Evolutionary conservation across 64 coral and sea anemone species (phyloP).

Genomic region (Montipora capricornis): DNA sequence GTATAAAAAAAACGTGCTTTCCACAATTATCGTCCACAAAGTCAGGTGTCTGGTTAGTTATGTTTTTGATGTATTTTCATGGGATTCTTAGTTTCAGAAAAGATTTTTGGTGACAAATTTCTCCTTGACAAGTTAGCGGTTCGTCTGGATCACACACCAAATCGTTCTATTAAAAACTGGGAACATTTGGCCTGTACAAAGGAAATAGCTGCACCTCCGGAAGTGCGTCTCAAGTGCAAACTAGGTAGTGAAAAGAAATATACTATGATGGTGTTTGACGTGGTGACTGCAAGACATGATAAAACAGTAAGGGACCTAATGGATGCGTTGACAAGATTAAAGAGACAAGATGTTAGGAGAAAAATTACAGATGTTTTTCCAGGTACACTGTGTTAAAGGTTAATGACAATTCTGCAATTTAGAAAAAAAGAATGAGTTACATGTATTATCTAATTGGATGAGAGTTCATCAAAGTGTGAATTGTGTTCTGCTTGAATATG

Average conservation of each 20-base stretch:
- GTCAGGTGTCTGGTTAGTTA: background rate
- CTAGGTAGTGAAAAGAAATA: background rate
- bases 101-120: background rate
- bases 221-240: background rate
- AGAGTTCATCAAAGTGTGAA: no score
- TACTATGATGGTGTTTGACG: background rate
- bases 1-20: no score
- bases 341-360: slow-evolving; percentile 1
- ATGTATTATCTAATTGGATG: no score
- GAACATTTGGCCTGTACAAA: slow-evolving; percentile 35
- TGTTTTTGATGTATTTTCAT: no score
- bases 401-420: no score
- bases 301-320: background rate
- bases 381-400: background rate
- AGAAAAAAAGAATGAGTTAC: no score
- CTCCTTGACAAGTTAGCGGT: slow-evolving; percentile 14
- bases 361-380: slow-evolving; percentile 19
- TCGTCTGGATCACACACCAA: background rate
- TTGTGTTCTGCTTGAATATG: no score
- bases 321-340: background rate
- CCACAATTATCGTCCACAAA: no score
- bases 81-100: slow-evolving; percentile 44
- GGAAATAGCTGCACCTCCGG: slow-evolving; percentile 1
- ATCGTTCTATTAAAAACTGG: background rate
- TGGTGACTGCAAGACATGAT: background rate